phyloP scores from a whole-genome alignment of 2,888 invertebrate species.

The Argyresthia albistria region DNA sequence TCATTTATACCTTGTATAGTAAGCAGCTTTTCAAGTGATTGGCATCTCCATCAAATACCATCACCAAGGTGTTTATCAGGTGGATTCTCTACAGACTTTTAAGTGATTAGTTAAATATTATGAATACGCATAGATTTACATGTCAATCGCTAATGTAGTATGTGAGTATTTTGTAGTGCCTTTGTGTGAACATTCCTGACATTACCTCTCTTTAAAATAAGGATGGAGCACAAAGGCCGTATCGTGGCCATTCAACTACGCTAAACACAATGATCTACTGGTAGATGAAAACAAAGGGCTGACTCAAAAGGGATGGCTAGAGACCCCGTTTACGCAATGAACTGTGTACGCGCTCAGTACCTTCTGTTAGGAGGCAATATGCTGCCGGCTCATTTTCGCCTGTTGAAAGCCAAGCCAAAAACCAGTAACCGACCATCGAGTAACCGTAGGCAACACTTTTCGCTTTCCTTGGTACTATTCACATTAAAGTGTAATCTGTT shows the following conservation, averaged over 20 bases:
- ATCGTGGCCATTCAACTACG: neutral
- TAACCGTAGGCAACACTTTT: neutral
- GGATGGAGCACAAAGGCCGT: too few species aligned
- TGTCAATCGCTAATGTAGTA: neutral
- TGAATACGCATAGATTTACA: neutral
- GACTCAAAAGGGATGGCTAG: neutral
- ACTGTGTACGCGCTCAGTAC: slow-evolving; percentile 10
- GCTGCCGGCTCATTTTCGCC: slow-evolving; percentile 10
- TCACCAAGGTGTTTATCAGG: too few species aligned
- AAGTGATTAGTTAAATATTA: neutral
- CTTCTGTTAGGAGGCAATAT: neutral
- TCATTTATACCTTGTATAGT: too few species aligned
- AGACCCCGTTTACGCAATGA: slow-evolving; percentile 18
- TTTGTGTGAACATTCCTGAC: too few species aligned
- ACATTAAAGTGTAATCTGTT: neutral
- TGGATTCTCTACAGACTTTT: neutral
- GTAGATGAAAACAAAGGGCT: neutral
- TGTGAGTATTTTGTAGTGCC: too few species aligned
- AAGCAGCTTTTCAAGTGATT: too few species aligned
- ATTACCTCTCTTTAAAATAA: too few species aligned
- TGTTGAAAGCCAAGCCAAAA: neutral
- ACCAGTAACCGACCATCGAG: too few species aligned
- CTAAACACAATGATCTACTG: neutral
- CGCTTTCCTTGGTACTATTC: neutral
- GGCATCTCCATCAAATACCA: too few species aligned